Conservation (phyloP, 2,888 invertebrate species). For the Tineola bisselliella region DNA sequence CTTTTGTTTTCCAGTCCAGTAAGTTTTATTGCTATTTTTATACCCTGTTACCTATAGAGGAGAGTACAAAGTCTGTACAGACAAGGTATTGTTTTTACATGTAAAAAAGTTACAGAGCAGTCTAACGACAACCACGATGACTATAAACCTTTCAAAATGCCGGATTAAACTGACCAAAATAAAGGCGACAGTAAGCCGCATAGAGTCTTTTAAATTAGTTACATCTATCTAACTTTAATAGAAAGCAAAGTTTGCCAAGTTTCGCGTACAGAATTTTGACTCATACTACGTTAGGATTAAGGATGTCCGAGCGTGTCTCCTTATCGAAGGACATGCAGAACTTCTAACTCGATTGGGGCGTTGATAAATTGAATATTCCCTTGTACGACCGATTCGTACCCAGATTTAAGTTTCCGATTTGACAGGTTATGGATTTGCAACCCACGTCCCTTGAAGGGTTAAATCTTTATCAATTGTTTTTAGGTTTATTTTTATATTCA, state of each 20-base stretch:
- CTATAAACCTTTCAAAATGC: no score
- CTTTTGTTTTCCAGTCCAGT: no score
- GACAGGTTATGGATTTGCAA: neutral
- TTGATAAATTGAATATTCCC: slow-evolving; percentile 4
- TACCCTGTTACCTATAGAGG: no score
- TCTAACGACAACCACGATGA: no score
- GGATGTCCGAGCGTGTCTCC: neutral
- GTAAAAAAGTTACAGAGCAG: no score
- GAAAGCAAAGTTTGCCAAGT: neutral
- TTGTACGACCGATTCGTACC: neutral
- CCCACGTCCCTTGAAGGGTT: neutral
- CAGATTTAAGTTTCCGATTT: neutral
- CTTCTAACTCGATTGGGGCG: neutral
- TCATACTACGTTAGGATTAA: neutral
- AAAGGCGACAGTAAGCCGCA: no score
- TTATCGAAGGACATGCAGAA: neutral
- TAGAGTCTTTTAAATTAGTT: no score
- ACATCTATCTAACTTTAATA: neutral
- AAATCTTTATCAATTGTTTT: neutral
- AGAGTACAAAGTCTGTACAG: no score
- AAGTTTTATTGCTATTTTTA: no score
- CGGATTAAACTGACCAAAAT: no score
- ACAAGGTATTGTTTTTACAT: no score
- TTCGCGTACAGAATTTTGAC: neutral
- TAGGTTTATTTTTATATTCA: neutral